These are phyloP conservation scores for Australoheros facetus DNA, from an alignment of 2,797 vertebrate species.

Conservation along the genomic window DNA sequence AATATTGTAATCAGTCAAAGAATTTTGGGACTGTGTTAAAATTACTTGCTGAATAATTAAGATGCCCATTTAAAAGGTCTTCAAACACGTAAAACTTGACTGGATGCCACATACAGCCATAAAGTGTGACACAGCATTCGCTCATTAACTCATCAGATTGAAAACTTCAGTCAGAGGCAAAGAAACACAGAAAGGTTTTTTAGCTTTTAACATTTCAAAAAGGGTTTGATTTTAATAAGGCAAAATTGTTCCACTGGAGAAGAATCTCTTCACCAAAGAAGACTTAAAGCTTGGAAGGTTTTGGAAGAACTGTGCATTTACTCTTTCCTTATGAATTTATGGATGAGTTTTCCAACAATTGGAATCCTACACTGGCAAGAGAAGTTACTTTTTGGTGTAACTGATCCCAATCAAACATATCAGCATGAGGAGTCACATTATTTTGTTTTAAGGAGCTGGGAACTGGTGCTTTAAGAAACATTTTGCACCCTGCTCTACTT, in stretches of 20 bases:
- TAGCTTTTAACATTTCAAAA: neutral
- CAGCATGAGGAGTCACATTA: neutral
- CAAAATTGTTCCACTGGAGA: neutral
- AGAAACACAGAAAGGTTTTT: neutral
- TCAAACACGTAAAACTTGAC: neutral
- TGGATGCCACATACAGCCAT: neutral
- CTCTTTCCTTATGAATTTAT: neutral
- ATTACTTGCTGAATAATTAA: neutral
- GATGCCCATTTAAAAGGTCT: neutral
- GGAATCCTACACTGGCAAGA: neutral
- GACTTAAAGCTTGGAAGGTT: neutral
- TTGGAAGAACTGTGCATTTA: neutral
- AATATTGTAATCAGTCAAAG: neutral
- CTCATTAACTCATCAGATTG: neutral
- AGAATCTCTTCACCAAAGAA: neutral
- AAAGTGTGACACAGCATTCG: neutral
- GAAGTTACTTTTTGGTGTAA: neutral
- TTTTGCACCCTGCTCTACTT: fast-evolving
- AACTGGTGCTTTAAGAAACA: neutral
- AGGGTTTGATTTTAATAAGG: neutral
- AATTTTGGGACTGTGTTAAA: neutral
- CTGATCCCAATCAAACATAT: neutral
- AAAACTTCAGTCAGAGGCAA: neutral
- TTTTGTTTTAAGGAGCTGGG: neutral
- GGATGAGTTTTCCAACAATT: neutral